These are phyloP conservation scores for Drosophila arizonae DNA, from an alignment of 1,140 invertebrate genomes.

Conservation along the genomic window DNA sequence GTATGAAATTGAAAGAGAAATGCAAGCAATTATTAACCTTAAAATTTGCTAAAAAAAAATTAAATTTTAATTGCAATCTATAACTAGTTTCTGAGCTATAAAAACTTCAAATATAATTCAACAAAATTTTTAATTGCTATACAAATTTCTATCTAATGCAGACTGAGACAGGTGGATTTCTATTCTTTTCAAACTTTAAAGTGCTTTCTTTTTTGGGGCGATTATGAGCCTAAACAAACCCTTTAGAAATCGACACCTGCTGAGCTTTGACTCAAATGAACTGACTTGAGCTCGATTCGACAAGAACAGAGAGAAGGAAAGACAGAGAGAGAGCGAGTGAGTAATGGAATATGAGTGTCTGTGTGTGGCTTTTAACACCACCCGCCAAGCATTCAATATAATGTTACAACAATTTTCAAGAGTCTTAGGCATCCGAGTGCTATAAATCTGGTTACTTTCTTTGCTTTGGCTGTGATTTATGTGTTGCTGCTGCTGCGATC, in stretches of 20 bases:
- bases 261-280: slow-evolving; percentile 26
- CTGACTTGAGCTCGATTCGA: slow-evolving; percentile 12
- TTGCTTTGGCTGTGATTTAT: slow-evolving; percentile 21
- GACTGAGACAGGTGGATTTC: too few relatives aligned
- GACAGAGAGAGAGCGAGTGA: neutral
- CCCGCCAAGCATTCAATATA: slow-evolving; percentile 22
- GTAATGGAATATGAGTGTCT: neutral
- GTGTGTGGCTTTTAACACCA: neutral
- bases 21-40: neutral
- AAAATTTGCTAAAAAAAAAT: neutral
- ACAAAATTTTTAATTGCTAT: too few relatives aligned
- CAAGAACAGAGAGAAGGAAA: too few relatives aligned
- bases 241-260: slow-evolving; percentile 38
- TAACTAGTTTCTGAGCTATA: neutral
- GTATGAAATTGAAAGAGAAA: neutral
- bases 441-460: slow-evolving; percentile 33
- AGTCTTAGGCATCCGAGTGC: neutral
- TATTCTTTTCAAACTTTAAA: neutral
- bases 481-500: slow-evolving; percentile 3
- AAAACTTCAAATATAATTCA: neutral
- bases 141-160: too few relatives aligned
- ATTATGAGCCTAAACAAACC: neutral
- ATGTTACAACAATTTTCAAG: slow-evolving; percentile 13
- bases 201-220: slow-evolving; percentile 22
- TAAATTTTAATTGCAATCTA: neutral